A percentile compares a stretch with the other conserved stretches of the same genome.
Conservation (phyloP, 2,113 vertebrate genomes). For the Platysteira castanea region DNA sequence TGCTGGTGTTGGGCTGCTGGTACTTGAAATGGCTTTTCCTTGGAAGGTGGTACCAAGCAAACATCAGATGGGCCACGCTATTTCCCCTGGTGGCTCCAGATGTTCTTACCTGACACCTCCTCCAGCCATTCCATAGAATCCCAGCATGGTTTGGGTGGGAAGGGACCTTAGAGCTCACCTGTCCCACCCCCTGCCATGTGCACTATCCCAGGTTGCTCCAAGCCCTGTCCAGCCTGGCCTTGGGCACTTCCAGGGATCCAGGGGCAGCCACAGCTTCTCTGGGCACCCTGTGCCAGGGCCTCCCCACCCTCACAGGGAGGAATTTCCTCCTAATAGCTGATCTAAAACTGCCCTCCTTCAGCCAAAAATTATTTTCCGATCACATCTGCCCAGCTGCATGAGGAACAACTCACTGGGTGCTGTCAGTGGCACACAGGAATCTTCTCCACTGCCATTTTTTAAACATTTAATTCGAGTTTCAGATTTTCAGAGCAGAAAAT, state of each 20-base stretch:
- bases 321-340: background rate
- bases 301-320: background rate
- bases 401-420: fast-evolving
- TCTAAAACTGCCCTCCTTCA: background rate
- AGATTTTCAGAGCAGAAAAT: background rate
- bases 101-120: background rate
- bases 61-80: fast-evolving
- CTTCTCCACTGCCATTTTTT: background rate
- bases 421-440: fast-evolving
- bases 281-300: background rate
- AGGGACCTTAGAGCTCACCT: background rate
- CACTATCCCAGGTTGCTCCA: fast-evolving
- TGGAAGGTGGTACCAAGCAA: background rate
- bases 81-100: background rate
- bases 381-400: fast-evolving
- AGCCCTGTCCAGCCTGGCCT: fast-evolving
- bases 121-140: background rate
- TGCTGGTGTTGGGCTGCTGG: fast-evolving
- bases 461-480: background rate
- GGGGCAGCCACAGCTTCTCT: background rate
- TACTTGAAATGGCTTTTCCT: fast-evolving
- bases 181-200: no score
- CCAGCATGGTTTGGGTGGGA: background rate
- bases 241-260: background rate
- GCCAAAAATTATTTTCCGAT: background rate